These are phyloP conservation scores for Periplaneta americana DNA, from an alignment of 1,140 invertebrate genomes.

Conservation along the genomic window DNA sequence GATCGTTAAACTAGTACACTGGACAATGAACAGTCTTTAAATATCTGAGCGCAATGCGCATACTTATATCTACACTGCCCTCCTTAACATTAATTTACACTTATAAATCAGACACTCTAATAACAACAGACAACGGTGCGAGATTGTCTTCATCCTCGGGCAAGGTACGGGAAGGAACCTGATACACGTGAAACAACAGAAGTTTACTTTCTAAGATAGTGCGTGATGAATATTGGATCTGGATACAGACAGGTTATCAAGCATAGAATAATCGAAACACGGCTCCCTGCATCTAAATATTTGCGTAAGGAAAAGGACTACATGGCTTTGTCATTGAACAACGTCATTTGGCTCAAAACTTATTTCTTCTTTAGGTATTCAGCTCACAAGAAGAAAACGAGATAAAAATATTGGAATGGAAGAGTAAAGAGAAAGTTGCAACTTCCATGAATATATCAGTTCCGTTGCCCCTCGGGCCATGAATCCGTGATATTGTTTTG, in stretches of 20 bases:
- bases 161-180: too few relatives aligned
- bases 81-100: too few relatives aligned
- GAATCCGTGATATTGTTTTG: not conserved
- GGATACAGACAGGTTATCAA: not conserved
- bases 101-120: too few relatives aligned
- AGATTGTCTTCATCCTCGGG: too few relatives aligned
- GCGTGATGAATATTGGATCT: not conserved
- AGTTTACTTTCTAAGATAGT: not conserved
- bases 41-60: too few relatives aligned
- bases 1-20: too few relatives aligned
- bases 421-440: not conserved
- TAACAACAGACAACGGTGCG: too few relatives aligned
- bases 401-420: not conserved
- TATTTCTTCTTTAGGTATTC: not conserved
- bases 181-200: too few relatives aligned
- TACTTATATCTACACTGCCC: too few relatives aligned
- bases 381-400: not conserved
- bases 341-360: not conserved
- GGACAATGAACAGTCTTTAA: too few relatives aligned
- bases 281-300: not conserved
- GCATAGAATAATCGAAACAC: not conserved
- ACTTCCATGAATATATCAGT: not conserved
- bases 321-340: not conserved
- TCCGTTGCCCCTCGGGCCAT: not conserved
- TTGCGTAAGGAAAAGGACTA: not conserved